These are phyloP conservation scores for Pararge aegeria DNA, from an alignment of 1,140 invertebrate genomes.

Conservation along the genomic window DNA sequence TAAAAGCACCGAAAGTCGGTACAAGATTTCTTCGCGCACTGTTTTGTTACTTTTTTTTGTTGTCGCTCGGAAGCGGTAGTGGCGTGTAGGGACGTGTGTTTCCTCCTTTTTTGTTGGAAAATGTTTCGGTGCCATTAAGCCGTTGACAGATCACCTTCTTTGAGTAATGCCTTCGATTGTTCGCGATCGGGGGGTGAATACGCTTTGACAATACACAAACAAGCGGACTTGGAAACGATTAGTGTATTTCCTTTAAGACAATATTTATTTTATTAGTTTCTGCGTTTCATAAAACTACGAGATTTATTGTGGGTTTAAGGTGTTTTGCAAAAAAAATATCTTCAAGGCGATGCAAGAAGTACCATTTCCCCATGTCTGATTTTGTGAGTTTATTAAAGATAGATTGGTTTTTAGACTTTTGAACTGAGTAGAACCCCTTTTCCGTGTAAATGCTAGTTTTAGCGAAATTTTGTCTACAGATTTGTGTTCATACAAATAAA, in stretches of 20 bases:
- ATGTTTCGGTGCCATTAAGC: conserved; percentile 77
- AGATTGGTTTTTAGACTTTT: no score
- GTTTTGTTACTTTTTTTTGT: conserved; percentile 70
- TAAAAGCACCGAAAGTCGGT: conserved; percentile 45
- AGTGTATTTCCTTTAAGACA: conserved; percentile 19
- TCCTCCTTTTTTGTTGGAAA: conserved; percentile 76
- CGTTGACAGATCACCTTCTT: conserved; percentile 73
- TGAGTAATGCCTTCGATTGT: conserved; percentile 73
- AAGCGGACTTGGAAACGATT: conserved; percentile 34
- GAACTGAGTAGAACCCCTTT: no score
- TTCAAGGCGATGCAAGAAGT: no score
- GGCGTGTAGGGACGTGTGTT: conserved; percentile 66
- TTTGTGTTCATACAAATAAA: no score
- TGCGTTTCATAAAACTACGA: not conserved
- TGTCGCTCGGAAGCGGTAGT: conserved; percentile 60
- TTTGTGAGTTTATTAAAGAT: no score
- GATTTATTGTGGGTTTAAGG: no score
- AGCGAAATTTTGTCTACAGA: no score
- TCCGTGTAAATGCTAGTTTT: no score
- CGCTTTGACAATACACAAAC: conserved; percentile 43
- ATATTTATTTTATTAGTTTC: not conserved
- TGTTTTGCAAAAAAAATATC: no score
- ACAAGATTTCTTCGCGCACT: conserved; percentile 46
- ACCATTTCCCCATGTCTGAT: no score
- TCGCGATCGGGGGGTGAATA: conserved; percentile 38